Conservation (phyloP, 92 coral and sea anemone genomes). For the Phenganax subtilis region DNA sequence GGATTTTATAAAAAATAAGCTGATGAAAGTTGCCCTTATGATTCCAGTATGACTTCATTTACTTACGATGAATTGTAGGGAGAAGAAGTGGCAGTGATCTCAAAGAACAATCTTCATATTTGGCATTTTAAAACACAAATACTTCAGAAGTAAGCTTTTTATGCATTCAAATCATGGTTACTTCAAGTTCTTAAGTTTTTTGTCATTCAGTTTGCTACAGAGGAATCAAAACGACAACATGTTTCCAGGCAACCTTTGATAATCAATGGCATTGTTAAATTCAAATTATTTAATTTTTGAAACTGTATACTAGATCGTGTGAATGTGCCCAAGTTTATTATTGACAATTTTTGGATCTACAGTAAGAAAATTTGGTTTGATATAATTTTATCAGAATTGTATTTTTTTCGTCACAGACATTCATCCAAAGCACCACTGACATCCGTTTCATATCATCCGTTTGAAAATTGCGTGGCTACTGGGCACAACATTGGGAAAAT, state of each 20-base stretch:
- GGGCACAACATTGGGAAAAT: slow-evolving; percentile 70
- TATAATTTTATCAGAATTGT: slow-evolving; percentile 1
- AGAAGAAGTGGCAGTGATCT: slow-evolving; percentile 48
- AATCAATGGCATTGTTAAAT: no score
- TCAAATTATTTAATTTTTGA: no score
- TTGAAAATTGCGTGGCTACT: slow-evolving; percentile 65
- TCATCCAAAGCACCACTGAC: slow-evolving; percentile 51
- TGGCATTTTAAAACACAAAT: slow-evolving; percentile 50
- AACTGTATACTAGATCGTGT: no score
- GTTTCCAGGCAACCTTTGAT: no score
- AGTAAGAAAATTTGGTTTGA: background rate
- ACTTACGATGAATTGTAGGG: slow-evolving; percentile 29
- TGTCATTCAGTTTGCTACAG: no score
- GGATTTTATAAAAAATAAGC: background rate
- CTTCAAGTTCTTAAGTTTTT: no score
- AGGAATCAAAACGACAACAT: no score
- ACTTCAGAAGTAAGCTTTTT: slow-evolving; percentile 47
- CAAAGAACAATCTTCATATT: slow-evolving; percentile 29
- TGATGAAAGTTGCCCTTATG: background rate
- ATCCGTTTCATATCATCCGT: slow-evolving; percentile 78
- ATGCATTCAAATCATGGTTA: no score
- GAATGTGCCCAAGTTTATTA: no score
- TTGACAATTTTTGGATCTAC: no score
- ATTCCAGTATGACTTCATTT: slow-evolving; percentile 33
- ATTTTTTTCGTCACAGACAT: slow-evolving; percentile 49